Evolutionary conservation across 1,140 invertebrate species (phyloP), one percentile per base, ranked within the genome.

Genomic region (Periplaneta americana): DNA sequence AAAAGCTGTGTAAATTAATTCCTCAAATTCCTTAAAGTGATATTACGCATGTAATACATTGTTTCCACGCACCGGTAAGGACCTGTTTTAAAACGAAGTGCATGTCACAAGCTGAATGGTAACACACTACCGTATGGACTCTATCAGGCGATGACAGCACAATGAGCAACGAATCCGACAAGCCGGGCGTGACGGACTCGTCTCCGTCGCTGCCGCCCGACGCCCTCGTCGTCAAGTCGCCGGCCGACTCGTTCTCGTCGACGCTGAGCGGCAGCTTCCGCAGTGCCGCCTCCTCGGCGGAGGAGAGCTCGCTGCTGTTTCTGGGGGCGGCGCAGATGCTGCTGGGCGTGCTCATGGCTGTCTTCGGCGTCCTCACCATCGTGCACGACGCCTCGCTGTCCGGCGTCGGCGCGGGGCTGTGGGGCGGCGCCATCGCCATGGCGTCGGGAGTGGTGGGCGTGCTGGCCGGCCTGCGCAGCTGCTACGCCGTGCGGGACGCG

Each of bases 371-470:
- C 31, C 83, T 91, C 78, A 90, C 90, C 9, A 89, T 92, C 78
- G 87, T 91, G 78, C 90, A 92, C 85, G 90, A 89, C 31, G 88
- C 91, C 9, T 89, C 90, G 57, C 86, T 93, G 85, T 88, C 90
- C n/a, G 84, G 90, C 83, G 91, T 91, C 57, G 91, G 91, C 2
- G 91, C 89, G 0, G 92, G 91, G 0, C 87, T 93, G 80, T 93
- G 91, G 92, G 89, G 91, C 75, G 92, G 92, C 17, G 89, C 91
- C 80, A 86, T 91, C 37, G 90, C 91, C 18, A 89, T 91, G 34
- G 87, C 89, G 11, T 88, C 90, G 8, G 91, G 91, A 6, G 88
- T 91, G 1, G 87, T 91, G 6, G 91, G 91, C 0, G 87, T 91
- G 31, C 84, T 92, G 10, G 90, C 91, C 57, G 90, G 91, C 35